Evolutionary conservation across 2,113 vertebrate species (phyloP).

Genomic region (Rhinolophus sinicus): DNA sequence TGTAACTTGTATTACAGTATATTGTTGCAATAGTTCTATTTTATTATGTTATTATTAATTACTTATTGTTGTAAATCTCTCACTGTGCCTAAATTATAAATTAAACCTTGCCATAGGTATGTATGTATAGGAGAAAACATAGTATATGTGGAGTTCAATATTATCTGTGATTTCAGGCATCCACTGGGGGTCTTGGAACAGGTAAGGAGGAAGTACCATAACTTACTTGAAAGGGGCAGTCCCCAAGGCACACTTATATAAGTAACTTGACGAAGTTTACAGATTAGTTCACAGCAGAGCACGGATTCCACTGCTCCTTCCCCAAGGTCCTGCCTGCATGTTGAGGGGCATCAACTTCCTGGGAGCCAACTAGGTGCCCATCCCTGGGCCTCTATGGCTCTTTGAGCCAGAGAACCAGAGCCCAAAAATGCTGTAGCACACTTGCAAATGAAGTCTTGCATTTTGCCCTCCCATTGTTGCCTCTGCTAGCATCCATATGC

Average conservation of each 20-base stretch:
- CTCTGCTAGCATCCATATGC: background rate
- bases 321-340: background rate
- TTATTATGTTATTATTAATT: background rate
- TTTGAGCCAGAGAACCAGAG: background rate
- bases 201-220: background rate
- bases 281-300: background rate
- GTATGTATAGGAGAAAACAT: background rate
- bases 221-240: background rate
- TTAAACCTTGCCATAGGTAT: background rate
- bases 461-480: background rate
- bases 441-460: background rate
- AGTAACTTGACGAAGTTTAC: background rate
- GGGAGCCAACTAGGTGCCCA: background rate
- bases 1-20: background rate
- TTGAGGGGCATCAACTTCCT: background rate
- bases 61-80: background rate
- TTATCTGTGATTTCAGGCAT: background rate
- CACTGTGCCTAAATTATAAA: background rate
- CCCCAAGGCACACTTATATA: background rate
- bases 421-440: background rate
- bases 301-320: fast-evolving
- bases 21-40: background rate
- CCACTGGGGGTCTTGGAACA: too few relatives aligned
- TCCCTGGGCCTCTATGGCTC: background rate
- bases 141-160: background rate